Evolutionary conservation across 2,888 invertebrate species (phyloP), one percentile per base, ranked within the genome.

Genomic region (Andrena flavipes): DNA sequence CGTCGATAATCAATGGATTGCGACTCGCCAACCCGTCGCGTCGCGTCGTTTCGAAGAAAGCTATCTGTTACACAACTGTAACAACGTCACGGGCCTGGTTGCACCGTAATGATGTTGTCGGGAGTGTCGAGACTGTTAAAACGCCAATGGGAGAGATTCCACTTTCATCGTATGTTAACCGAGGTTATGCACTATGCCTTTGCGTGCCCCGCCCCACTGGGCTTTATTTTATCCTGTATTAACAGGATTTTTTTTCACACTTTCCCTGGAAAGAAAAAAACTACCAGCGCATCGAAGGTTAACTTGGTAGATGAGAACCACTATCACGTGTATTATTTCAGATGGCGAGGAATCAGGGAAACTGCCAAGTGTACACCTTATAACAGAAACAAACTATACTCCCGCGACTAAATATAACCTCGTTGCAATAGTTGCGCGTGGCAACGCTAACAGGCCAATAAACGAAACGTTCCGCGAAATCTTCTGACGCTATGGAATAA

Each of bases 111-210:
- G 29, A 73, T 68, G 54, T 82, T 74, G 78, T 81, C 81, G 77
- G 54, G 6, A 69, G 51, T 67, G 74, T 73, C 80, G 81, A 54
- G 3, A 69, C 59, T 70, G 74, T 73, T 78, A 80, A 74, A 84
- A 76, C 64, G 86, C 77, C 87, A 88, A 86, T 87, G 89, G 82
- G 84, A 87, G 76, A 87, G 87, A 87, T 84, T 83, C 80, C 68
- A 30, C 70, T 75, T 76, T 70, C 74, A 64, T 73, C 78, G 72
- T 51, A 26, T 68, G 88, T 91, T 89, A 83, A 33, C 88, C 89
- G 84, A 89, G 90, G 89, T 90, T 89, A 89, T 85, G 90, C 73
- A 72, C 68, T 73, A 60, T n/a, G 49, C 23, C 10, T 56, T 51
- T 69, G 70, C 63, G 29, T 48, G 59, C 30, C 63, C 20, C 70